Base-by-base conservation (phyloP, 2,113 vertebrate genomes). In the Tamias sibiricus region DNA sequence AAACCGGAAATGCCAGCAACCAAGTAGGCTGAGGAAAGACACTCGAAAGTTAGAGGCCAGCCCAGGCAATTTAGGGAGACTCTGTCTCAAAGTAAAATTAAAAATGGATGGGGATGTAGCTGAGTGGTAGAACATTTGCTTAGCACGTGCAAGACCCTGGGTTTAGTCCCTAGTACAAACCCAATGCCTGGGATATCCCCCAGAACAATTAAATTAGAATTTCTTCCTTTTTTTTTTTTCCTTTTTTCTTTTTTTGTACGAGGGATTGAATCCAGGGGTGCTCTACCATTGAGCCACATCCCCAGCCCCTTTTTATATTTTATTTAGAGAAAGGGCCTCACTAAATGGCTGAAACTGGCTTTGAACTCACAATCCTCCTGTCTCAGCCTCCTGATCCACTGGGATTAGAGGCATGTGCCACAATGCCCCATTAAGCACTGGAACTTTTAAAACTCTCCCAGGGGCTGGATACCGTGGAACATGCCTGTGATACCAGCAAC, bases 121-220 rank as follows among this genome's bases (percentile, higher is more conserved):
- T 52, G 13, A 17, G 49, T 52, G 49, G 49, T 52, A 72, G 37
- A n/a, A 14, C 13, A 47, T 42, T 47, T 40, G 57, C 24, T 59
- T 59, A 59, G 57, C 57, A 26, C 3, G 40, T 11, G 42, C 3
- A 13, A 6, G n/a, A 28, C 10, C 79, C 14, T 59, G 20, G 22
- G 16, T 49, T 83, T 5, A 20, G 20, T 47, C 26, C 22, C 68
- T 35, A 26, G 8, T 9, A 57, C 22, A 24, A 26, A 26, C 30
- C 49, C 35, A 42, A 0, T 12, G 32, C 26, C 52, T 57, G 59
- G 69, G 75, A 26, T 37, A 47, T 32, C 40, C 26, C 4, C 49
- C 59, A 71, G 68, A 94, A 54, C 12, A 86, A 69, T 88, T 72
- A 91, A 62, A 91, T 91, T 32, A 49, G 74, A 76, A 79, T 71